phyloP scores from a whole-genome alignment of 1,140 invertebrate genomes.

The Cotesia vestalis region DNA sequence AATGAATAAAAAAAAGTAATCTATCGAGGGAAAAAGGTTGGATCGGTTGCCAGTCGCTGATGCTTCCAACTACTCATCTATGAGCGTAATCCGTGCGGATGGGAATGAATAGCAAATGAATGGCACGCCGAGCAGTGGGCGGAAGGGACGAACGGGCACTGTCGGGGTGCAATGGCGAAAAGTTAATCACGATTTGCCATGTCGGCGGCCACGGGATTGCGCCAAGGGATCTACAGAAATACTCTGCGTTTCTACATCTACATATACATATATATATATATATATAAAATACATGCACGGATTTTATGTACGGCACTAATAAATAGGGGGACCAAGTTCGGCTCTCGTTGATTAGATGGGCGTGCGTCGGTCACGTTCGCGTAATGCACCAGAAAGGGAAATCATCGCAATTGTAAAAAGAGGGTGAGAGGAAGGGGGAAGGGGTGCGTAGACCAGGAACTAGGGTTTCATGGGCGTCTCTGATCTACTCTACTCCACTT shows the following conservation, averaged over 20 bases:
- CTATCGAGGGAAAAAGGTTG: conserved; percentile 16
- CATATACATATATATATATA: background rate
- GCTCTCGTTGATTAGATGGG: conserved; percentile 66
- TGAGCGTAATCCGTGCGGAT: conserved; percentile 61
- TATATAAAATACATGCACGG: conserved; percentile 3
- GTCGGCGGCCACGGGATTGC: conserved; percentile 58
- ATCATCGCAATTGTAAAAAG: conserved; percentile 35
- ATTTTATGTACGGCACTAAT: background rate
- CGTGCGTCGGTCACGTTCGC: conserved; percentile 48
- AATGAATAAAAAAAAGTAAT: conserved; percentile 27
- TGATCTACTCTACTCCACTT: conserved; percentile 29
- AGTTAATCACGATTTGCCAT: conserved; percentile 68
- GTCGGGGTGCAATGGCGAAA: conserved; percentile 59
- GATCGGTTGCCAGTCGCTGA: conserved; percentile 34
- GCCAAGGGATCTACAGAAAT: conserved; percentile 31
- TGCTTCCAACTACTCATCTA: conserved; percentile 42
- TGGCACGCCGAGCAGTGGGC: conserved; percentile 38
- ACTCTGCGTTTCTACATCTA: conserved; percentile 17
- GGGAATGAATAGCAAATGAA: conserved; percentile 67
- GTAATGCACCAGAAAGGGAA: conserved; percentile 36
- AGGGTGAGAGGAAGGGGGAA: conserved; percentile 23
- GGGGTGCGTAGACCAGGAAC: conserved; percentile 30
- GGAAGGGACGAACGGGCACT: conserved; percentile 16
- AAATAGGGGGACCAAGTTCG: conserved; percentile 30
- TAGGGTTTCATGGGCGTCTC: conserved; percentile 15